Percentiles rank a stretch among this genome's conserved stretches.
Evolutionary conservation across 2,113 vertebrate species (phyloP).

Genomic region (Ammodytes dubius): DNA sequence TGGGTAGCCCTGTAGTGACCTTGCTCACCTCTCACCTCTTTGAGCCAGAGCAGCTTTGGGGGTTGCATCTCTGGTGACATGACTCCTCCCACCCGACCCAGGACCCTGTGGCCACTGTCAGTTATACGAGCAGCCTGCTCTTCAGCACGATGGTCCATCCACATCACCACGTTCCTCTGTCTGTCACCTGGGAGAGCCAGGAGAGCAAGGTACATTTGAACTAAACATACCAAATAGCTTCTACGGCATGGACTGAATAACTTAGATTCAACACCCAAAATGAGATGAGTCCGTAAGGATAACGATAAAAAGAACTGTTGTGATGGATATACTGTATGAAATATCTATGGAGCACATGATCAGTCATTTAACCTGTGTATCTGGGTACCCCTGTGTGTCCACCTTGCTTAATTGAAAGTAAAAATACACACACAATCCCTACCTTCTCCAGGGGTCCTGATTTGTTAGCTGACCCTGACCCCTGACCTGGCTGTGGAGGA

Average conservation of each 20-base stretch:
- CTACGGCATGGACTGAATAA: not conserved
- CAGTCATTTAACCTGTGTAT: not conserved
- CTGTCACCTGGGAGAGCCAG: conserved; percentile 77
- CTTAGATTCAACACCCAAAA: not conserved
- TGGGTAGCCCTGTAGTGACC: conserved; percentile 32
- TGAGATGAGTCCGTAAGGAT: not conserved
- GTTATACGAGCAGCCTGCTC: conserved; percentile 92
- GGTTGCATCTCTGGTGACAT: conserved; percentile 99
- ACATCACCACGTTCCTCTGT: conserved; percentile 93
- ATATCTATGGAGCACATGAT: not conserved
- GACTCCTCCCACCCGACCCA: conserved; percentile 89
- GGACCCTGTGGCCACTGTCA: conserved; percentile 84
- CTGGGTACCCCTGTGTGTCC: not conserved
- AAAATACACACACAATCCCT: conserved; percentile 13
- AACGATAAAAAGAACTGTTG: not conserved
- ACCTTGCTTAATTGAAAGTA: conserved; percentile 4
- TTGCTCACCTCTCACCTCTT: conserved; percentile 90
- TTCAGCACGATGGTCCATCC: conserved; percentile 95
- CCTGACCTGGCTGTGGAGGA: conserved; percentile 35
- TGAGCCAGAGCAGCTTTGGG: conserved; percentile 96
- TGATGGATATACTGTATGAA: not conserved
- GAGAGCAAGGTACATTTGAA: not conserved
- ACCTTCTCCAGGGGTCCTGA: conserved; percentile 18
- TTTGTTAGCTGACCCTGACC: conserved; percentile 40
- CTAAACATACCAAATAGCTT: not conserved